Base-by-base conservation (phyloP, 2,888 invertebrate species). In the Ormyrus labotus region DNA sequence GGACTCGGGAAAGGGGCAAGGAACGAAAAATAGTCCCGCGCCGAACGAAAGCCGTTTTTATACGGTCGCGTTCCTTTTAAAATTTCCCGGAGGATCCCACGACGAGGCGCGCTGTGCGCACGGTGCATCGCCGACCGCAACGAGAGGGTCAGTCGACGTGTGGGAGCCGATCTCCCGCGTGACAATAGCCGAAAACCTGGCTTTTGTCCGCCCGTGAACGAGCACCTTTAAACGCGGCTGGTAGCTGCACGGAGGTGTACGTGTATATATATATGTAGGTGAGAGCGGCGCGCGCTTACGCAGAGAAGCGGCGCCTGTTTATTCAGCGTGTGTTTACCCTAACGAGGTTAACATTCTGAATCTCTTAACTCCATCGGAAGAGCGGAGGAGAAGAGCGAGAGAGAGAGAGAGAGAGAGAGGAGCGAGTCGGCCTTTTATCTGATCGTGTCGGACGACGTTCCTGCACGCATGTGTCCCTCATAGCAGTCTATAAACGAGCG, bases 281-380 rank as follows among this genome's bases (percentile, higher is more conserved):
- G 75, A n/a, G 34, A 11, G 8, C 7, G 58, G 57, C 19, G 67
- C 60, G 73, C 73, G 73, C n/a, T 68, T 53, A 68, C 67, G 72
- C 65, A 8, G 71, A 8, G 71, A 9, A 45, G 50, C 58, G 73
- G 53, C 70, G 70, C 65, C 75, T 70, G 74, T 80, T 75, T 75
- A 75, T 80, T 70, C 70, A 70, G 72, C 71, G 47, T 53, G 58
- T 81, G 77, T 77, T 77, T 77, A 77, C 81, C 64, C 77, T 77
- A 77, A 81, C 72, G 81, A 77, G 81, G 68, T 77, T 73, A 81
- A 77, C 76, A 81, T 77, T 67, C 72, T 69, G 77, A 77, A 81
- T 81, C 81, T 81, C 81, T 69, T 80, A 75, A 80, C 80, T 75
- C 75, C 80, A 75, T 80, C 80, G 75, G 60, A 45, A n/a, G 50